Conservation (phyloP, 92 coral and sea anemone genomes). For the Paragorgia papillata region DNA sequence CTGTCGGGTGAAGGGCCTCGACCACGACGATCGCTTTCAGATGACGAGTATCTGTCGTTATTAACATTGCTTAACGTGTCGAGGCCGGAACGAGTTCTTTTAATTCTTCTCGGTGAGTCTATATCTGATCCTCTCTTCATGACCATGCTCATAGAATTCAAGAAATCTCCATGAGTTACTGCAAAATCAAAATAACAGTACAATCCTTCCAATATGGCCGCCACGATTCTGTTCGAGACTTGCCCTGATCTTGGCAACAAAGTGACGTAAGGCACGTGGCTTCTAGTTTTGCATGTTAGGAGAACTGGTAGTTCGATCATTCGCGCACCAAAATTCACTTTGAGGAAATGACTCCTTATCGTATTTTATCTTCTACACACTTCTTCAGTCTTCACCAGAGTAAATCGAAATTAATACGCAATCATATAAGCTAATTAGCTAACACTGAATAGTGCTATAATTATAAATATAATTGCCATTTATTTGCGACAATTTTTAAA, state of each 20-base stretch:
- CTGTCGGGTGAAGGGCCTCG: conserved; percentile 81
- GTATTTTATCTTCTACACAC: too few relatives aligned
- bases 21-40: conserved; percentile 98
- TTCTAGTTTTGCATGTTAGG: conserved; percentile 4
- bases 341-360: neutral
- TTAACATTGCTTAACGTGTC: conserved; percentile 88
- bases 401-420: too few relatives aligned
- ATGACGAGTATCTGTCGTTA: conserved; percentile 92
- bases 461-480: too few relatives aligned
- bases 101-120: conserved; percentile 90
- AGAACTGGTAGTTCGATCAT: conserved; percentile 29
- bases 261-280: conserved; percentile 45
- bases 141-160: conserved; percentile 73
- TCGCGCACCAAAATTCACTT: neutral
- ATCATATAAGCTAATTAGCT: too few relatives aligned
- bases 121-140: conserved; percentile 99
- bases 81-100: conserved; percentile 90
- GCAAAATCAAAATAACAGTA: conserved; percentile 10
- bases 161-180: conserved; percentile 38
- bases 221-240: conserved; percentile 10
- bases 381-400: too few relatives aligned
- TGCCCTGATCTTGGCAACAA: conserved; percentile 22
- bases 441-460: too few relatives aligned
- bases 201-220: conserved; percentile 42
- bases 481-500: too few relatives aligned